Base-by-base conservation (phyloP, 2,113 vertebrate species). In the Pachyramphus minor region DNA sequence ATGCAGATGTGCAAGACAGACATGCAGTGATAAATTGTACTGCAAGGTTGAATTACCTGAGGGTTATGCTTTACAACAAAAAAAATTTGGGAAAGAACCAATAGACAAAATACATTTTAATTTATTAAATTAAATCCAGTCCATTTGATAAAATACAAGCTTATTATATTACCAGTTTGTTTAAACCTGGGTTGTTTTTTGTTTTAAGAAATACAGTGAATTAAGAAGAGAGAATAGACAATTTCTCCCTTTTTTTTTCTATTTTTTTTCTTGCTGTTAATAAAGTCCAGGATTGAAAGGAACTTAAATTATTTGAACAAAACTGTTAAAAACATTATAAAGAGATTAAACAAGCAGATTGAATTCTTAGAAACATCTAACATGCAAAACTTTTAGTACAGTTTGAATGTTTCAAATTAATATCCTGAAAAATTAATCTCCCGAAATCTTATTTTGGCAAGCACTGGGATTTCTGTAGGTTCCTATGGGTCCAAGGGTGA, bases 331-430 rank as follows among this genome's bases (percentile, higher is more conserved):
- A 95, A 95, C 85, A 41, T 97, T 96, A 97, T 52, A 91, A 94
- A 95, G 84, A 90, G 93, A 95, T 95, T 71, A 83, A 89, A 97
- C 89, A 81, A 91, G 97, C 97, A 96, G 77, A 55, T 33, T 85
- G 68, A 66, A 73, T 56, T 82, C 85, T 94, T 86, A 90, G 93
- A 92, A 97, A 96, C 83, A 90, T 60, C 56, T 79, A 96, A 79
- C 95, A 90, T 97, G 96, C 97, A 97, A 96, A 94, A 90, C 58
- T 58, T 93, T 41, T 55, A 83, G 17, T 58, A 63, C 74, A 64
- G 35, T 80, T 82, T 50, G 52, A 92, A 89, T 63, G 85, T 72
- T 94, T 91, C 85, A 53, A 63, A 90, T 88, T 1, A 60, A 52
- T 68, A 71, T 96, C 79, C 56, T 90, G 84, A 92, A 95, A 95